phyloP scores from a whole-genome alignment of 2,113 vertebrate genomes.

The Neopipo cinnamomea region DNA sequence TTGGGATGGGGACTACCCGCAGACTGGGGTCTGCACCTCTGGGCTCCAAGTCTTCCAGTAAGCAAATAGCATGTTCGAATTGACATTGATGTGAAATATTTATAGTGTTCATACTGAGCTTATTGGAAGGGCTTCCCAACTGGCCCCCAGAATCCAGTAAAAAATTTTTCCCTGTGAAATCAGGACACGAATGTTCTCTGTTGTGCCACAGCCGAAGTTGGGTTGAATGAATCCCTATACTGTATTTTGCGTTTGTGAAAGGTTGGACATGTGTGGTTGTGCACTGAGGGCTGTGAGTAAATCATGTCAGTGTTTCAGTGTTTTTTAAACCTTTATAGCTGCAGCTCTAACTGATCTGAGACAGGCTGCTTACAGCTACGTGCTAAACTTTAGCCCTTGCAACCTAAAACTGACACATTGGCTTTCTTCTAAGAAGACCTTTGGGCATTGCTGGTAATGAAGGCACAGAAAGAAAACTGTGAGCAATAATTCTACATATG shows the following conservation, averaged over 20 bases:
- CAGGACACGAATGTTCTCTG: background rate
- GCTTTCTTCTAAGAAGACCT: background rate
- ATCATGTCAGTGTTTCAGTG: background rate
- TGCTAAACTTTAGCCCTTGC: background rate
- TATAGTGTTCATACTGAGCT: background rate
- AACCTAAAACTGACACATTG: background rate
- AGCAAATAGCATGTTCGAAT: background rate
- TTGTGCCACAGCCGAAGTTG: fast-evolving
- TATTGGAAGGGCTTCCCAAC: background rate
- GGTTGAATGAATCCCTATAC: background rate
- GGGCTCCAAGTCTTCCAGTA: constrained; percentile 84
- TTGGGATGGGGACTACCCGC: constrained; percentile 80
- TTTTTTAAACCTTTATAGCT: background rate
- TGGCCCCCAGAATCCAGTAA: background rate
- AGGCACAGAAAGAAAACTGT: background rate
- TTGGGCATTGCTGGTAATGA: background rate
- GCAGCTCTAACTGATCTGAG: background rate
- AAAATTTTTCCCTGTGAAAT: background rate
- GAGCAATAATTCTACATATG: background rate
- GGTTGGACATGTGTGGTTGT: background rate
- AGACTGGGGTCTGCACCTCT: constrained; percentile 82
- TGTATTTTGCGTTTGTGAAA: background rate
- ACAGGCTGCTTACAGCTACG: background rate
- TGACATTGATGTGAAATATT: background rate
- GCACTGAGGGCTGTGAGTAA: background rate